A percentile compares a stretch with the other conserved stretches of the same genome.
Evolutionary conservation across 2,797 vertebrate species (phyloP).

Genomic region (Lepus townsendii): DNA sequence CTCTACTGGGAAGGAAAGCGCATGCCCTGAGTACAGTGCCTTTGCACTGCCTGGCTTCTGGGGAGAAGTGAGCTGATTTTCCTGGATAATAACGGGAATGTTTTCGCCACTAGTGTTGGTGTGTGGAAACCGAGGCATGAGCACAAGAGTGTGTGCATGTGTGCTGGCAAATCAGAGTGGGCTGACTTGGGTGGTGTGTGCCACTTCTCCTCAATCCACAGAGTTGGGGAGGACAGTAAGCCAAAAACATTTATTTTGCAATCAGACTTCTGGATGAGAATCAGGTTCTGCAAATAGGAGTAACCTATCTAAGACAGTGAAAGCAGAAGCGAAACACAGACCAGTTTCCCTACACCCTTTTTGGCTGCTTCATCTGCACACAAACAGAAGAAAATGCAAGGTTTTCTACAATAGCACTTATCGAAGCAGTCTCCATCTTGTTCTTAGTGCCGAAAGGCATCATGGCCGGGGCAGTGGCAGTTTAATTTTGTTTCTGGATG

Average conservation of each 20-base stretch:
- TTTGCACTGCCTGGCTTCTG: not conserved
- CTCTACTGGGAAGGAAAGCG: not conserved
- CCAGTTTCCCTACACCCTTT: not conserved
- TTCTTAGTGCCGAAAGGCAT: not conserved
- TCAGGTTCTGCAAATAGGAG: constrained; percentile 48
- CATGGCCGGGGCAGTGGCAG: not conserved
- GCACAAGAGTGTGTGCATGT: not conserved
- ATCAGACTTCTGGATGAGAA: constrained; percentile 36
- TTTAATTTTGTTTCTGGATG: not conserved
- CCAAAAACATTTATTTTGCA: not conserved
- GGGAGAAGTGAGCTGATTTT: not conserved
- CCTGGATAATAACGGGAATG: not conserved
- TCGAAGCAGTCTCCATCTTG: not conserved
- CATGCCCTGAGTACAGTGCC: not conserved
- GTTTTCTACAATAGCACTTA: not conserved
- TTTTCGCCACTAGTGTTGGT: not conserved
- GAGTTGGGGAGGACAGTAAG: not conserved
- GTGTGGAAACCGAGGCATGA: not conserved
- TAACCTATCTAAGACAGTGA: constrained; percentile 37
- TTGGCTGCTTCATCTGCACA: not conserved
- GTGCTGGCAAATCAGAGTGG: not conserved
- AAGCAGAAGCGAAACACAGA: constrained; percentile 20
- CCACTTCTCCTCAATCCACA: not conserved
- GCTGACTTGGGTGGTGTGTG: not conserved
- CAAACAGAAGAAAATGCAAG: not conserved